Evolutionary conservation across 2,797 vertebrate species (phyloP), one percentile per base, ranked within the genome.

Genomic region (Smutsia gigantea): DNA sequence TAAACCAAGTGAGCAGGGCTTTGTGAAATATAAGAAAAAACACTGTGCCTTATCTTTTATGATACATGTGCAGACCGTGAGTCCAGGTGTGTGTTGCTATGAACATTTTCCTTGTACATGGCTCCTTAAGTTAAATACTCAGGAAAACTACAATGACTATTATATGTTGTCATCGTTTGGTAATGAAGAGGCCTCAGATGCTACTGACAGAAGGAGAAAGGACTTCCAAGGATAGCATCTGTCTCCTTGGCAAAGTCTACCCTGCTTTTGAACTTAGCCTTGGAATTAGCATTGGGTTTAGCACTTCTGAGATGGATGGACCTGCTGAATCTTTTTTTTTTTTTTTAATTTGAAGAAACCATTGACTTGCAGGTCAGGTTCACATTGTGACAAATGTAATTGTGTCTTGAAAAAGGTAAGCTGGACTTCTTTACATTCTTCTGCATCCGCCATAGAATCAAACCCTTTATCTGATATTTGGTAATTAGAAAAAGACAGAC

Each of bases 211-310:
- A 84, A 84, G 61, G 81, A 69, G 71, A 57, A 74, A 53, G 31
- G 77, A 71, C 21, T 72, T 96, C 79, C 92, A 97, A 91, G 90
- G 72, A 87, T 82, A 94, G 88, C 96, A 97, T 97, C 97, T 97
- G 97, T 96, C 89, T 79, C 84, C 7, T 17, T 96, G 96, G 93
- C 95, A 96, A 66, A 61, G 61, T 6, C 25, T 77, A 79, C 46
- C 42, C 34, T 18, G 49, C 39, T 53, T 89, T n/a, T 13, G 63
- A 90, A 25, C 64, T 61, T 53, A 94, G 87, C 68, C 49, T 84
- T 95, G 90, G 87, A 90, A 95, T 96, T 81, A 75, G 49, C 31
- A 49, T 82, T 93, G 69, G 63, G n/a, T 46, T 92, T 96, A 55
- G 93, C 31, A 59, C 51, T 93, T 85, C 55, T 61, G 72, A 95